These are phyloP conservation scores for Lacerta viridis DNA, from an alignment of 2,797 vertebrate species.

Conservation along the genomic window DNA sequence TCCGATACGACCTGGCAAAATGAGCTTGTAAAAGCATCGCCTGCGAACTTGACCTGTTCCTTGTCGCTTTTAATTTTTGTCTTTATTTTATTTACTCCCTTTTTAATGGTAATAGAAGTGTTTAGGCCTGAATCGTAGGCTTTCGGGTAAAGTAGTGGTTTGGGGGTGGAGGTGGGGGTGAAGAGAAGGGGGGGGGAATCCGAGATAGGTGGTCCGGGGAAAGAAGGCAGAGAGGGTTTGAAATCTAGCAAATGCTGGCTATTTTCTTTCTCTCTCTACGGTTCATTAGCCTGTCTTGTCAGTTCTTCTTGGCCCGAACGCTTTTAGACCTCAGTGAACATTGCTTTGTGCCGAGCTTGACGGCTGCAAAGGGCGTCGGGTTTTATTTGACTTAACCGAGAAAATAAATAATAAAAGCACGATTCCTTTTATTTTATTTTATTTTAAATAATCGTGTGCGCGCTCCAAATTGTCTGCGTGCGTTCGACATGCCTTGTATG, in stretches of 20 bases:
- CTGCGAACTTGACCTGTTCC: conserved; percentile 95
- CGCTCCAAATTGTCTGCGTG: background rate
- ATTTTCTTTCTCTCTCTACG: conserved; percentile 89
- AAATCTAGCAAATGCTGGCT: conserved; percentile 87
- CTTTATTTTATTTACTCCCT: conserved; percentile 84
- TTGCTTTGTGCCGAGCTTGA: conserved; percentile 87
- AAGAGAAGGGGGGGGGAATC: conserved; percentile 74
- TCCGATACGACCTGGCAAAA: conserved; percentile 92
- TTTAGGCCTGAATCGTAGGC: conserved; percentile 68
- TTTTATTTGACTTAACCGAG: conserved; percentile 80
- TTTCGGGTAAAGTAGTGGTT: conserved; percentile 72
- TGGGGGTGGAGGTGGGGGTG: conserved; percentile 69
- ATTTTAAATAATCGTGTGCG: background rate
- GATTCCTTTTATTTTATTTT: background rate
- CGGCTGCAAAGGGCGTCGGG: conserved; percentile 76
- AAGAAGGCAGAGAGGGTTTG: conserved; percentile 79
- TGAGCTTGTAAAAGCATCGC: conserved; percentile 94
- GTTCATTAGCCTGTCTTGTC: conserved; percentile 96
- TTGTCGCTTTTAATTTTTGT: conserved; percentile 97
- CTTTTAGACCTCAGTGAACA: conserved; percentile 93
- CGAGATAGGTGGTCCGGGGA: conserved; percentile 84
- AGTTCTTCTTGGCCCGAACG: conserved; percentile 88
- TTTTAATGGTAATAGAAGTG: conserved; percentile 76
- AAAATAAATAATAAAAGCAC: conserved; percentile 9
- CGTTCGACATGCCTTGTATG: background rate